Conservation (phyloP, 2,797 vertebrate species). For the Erpetoichthys calabaricus region DNA sequence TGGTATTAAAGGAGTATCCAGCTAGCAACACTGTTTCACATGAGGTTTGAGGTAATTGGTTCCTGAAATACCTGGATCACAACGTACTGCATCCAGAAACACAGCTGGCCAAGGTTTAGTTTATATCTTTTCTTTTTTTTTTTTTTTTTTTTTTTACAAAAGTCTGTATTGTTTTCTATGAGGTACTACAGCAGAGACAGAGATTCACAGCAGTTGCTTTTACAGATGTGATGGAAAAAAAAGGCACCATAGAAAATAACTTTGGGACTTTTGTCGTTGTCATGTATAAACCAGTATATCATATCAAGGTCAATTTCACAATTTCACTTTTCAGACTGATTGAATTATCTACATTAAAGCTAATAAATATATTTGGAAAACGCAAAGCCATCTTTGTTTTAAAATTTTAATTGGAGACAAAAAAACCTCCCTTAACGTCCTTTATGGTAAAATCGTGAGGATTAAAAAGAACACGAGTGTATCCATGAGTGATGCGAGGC, state of each 20-base stretch:
- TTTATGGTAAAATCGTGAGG: no score
- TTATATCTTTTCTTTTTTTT: conserved; percentile 22
- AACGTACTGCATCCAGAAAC: conserved; percentile 57
- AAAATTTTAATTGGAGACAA: no score
- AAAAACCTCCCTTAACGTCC: no score
- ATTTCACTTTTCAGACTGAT: neutral
- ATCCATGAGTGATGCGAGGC: no score
- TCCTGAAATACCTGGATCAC: conserved; percentile 68
- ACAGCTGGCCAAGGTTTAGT: conserved; percentile 37
- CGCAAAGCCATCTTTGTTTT: no score
- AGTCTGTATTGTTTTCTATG: conserved; percentile 19
- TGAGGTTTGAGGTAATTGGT: conserved; percentile 76
- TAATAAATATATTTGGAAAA: neutral
- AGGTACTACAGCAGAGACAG: conserved; percentile 28
- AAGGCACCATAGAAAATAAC: conserved; percentile 61
- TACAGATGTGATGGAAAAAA: conserved; percentile 34
- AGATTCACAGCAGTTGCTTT: conserved; percentile 61
- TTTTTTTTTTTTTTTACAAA: conserved; percentile 17
- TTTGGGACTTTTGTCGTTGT: conserved; percentile 17
- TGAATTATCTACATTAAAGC: conserved; percentile 6
- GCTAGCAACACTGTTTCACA: conserved; percentile 57
- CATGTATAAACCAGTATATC: conserved; percentile 15
- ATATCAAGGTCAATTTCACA: neutral
- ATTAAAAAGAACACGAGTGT: no score
- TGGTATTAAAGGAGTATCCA: conserved; percentile 37